Conservation (phyloP, 2,888 invertebrate genomes). For the Chironomus tentans region DNA sequence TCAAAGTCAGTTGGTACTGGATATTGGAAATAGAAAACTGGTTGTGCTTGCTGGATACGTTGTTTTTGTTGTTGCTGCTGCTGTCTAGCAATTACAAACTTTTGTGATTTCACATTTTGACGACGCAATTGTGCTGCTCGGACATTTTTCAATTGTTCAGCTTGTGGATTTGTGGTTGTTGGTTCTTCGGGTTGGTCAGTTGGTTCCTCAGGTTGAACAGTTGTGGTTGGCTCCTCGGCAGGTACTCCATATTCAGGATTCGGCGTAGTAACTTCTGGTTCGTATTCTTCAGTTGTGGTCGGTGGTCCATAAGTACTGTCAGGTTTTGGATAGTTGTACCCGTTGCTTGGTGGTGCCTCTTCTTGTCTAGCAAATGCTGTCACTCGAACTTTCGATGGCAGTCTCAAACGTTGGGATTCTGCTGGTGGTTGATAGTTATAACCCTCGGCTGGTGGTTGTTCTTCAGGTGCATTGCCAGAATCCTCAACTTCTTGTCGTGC, state of each 20-base stretch:
- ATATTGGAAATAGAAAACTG: slow-evolving; percentile 11
- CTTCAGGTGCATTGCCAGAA: not conserved
- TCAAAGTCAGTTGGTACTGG: not conserved
- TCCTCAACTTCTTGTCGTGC: slow-evolving; percentile 20
- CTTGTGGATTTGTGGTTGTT: not conserved
- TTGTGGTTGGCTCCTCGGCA: not conserved
- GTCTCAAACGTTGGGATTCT: not conserved
- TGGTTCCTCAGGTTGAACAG: not conserved
- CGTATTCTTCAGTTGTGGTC: not conserved
- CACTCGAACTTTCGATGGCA: not conserved
- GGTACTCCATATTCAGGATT: slow-evolving; percentile 7
- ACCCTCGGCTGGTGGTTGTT: not conserved
- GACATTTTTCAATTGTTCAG: slow-evolving; percentile 12
- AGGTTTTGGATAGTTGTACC: slow-evolving; percentile 21
- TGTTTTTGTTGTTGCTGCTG: not conserved
- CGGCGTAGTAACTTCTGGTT: not conserved
- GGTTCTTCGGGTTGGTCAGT: not conserved
- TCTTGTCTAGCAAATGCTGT: slow-evolving; percentile 1
- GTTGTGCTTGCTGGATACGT: slow-evolving; percentile 2
- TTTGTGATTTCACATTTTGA: not conserved
- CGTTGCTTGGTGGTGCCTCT: not conserved
- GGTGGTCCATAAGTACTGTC: slow-evolving; percentile 5
- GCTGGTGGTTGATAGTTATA: slow-evolving; percentile 5
- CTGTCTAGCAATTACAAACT: not conserved
- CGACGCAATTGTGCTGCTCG: slow-evolving; percentile 17